These are phyloP conservation scores for Zaprionus taronus DNA, from an alignment of 1,140 invertebrate species.

Conservation along the genomic window DNA sequence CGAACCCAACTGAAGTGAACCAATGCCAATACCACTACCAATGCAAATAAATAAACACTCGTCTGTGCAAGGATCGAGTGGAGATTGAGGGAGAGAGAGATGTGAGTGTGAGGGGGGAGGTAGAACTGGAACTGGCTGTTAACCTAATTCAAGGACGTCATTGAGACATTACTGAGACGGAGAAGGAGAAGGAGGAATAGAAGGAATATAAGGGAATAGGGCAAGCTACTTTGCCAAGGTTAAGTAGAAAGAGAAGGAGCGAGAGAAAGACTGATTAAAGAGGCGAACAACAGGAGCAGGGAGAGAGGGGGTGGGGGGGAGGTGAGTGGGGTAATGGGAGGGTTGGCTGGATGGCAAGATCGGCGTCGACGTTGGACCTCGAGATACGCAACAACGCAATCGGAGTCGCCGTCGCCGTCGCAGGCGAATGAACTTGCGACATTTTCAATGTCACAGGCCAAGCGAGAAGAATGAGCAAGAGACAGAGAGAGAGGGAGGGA, in stretches of 20 bases:
- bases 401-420: not conserved
- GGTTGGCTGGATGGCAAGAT: slow-evolving; percentile 20
- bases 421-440: slow-evolving; percentile 77
- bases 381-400: slow-evolving; percentile 14
- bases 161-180: slow-evolving; percentile 73
- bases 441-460: slow-evolving; percentile 73
- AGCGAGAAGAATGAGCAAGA: not conserved
- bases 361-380: slow-evolving; percentile 31
- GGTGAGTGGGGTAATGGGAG: not conserved
- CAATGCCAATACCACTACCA: slow-evolving; percentile 39
- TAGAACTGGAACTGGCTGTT: slow-evolving; percentile 66
- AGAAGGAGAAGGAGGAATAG: slow-evolving; percentile 7
- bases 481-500: not conserved
- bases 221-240: slow-evolving; percentile 84
- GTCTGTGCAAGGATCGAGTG: slow-evolving; percentile 40
- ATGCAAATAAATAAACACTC: slow-evolving; percentile 49
- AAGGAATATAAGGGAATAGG: slow-evolving; percentile 82
- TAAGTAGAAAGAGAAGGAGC: slow-evolving; percentile 20
- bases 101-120: not conserved
- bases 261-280: slow-evolving; percentile 11
- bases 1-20: not conserved
- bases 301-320: too few relatives aligned
- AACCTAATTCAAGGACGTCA: slow-evolving; percentile 84
- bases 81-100: not conserved
- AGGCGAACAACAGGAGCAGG: not conserved